Evolutionary conservation across 2,888 invertebrate genomes (phyloP).

Genomic region (Maniola hyperantus): DNA sequence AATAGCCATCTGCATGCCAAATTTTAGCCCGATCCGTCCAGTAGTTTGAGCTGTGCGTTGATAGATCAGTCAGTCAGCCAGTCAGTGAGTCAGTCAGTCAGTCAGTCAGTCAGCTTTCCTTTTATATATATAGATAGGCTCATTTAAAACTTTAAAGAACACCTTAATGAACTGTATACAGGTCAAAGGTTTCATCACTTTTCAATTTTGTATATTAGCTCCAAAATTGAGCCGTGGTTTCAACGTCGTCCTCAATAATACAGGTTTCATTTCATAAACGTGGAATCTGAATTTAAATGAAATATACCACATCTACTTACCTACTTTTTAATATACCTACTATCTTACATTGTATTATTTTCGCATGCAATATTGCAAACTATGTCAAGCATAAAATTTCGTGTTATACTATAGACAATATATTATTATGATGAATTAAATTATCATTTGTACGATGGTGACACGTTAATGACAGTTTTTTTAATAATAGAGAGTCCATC

Average conservation of each 20-base stretch:
- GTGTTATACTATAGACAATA: not conserved
- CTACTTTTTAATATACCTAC: not conserved
- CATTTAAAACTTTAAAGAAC: not conserved
- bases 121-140: not conserved
- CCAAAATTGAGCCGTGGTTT: conserved; percentile 24
- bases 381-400: not conserved
- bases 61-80: no score
- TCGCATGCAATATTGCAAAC: not conserved
- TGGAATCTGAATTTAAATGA: conserved; percentile 32
- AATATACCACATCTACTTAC: conserved; percentile 23
- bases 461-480: not conserved
- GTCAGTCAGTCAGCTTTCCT: no score
- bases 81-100: no score
- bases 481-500: no score
- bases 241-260: conserved; percentile 34
- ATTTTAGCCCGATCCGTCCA: no score
- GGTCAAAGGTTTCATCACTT: not conserved
- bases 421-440: not conserved
- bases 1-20: no score
- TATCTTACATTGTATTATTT: not conserved
- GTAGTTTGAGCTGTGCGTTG: no score
- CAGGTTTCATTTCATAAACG: conserved; percentile 37
- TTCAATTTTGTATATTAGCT: conserved; percentile 9
- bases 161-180: not conserved
- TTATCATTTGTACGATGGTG: not conserved